Conservation (phyloP, 1,140 invertebrate species). For the Philopotamus ludificatus region DNA sequence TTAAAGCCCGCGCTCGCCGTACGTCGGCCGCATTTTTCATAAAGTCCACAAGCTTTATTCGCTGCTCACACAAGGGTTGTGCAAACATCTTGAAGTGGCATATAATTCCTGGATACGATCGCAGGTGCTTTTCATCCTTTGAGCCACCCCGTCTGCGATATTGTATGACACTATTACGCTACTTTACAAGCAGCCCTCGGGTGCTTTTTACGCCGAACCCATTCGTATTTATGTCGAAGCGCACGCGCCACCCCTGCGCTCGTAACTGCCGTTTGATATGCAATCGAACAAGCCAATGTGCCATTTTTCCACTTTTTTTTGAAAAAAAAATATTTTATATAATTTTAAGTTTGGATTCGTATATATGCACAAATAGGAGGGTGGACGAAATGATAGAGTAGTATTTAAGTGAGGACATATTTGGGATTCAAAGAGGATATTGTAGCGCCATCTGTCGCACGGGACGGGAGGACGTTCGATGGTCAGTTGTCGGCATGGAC, state of each 20-base stretch:
- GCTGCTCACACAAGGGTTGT: neutral
- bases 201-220: slow-evolving; percentile 16
- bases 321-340: no score
- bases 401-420: slow-evolving; percentile 42
- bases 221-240: slow-evolving; percentile 29
- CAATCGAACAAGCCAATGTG: no score
- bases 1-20: no score
- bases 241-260: no score
- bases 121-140: slow-evolving; percentile 20
- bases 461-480: slow-evolving; percentile 28
- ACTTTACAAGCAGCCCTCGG: slow-evolving; percentile 13
- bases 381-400: slow-evolving; percentile 37
- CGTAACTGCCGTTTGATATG: no score
- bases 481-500: slow-evolving; percentile 33
- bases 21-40: no score
- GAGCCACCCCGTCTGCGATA: slow-evolving; percentile 5
- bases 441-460: slow-evolving; percentile 39
- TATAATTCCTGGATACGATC: neutral
- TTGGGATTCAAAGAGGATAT: slow-evolving; percentile 42
- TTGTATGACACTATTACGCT: neutral
- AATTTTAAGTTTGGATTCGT: no score
- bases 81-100: neutral
- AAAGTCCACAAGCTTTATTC: neutral
- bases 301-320: no score
- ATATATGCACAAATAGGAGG: no score